Percentiles rank a stretch among this genome's conserved stretches.
phyloP scores from a whole-genome alignment of 2,113 vertebrate genomes.

The Stegastes partitus region DNA sequence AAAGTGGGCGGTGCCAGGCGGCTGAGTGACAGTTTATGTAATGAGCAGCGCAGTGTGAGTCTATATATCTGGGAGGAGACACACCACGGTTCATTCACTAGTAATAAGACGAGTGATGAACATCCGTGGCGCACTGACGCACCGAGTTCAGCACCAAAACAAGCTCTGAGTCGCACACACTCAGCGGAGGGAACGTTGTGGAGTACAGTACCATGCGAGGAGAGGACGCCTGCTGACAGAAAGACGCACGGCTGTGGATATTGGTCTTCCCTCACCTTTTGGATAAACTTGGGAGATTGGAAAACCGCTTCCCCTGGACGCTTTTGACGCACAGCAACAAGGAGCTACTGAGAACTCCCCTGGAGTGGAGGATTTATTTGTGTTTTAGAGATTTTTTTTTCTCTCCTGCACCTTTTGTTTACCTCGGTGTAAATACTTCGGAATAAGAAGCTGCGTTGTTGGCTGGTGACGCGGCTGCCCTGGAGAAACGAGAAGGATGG shows the following conservation, averaged over 20 bases:
- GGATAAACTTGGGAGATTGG: constrained; percentile 83
- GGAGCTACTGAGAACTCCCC: constrained; percentile 67
- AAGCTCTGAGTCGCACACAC: constrained; percentile 62
- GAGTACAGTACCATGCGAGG: constrained; percentile 78
- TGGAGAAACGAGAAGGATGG: constrained; percentile 88
- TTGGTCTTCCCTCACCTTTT: constrained; percentile 73
- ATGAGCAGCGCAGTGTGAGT: constrained; percentile 87
- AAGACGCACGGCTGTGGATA: constrained; percentile 77
- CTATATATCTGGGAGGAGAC: constrained; percentile 88
- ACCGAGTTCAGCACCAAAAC: constrained; percentile 75
- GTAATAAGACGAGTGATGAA: constrained; percentile 75
- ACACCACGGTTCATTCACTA: constrained; percentile 81
- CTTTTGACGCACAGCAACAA: constrained; percentile 68
- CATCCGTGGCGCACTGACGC: constrained; percentile 75
- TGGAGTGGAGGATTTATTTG: constrained; percentile 82
- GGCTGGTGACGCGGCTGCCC: constrained; percentile 82
- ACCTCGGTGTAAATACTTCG: constrained; percentile 69
- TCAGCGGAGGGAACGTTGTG: constrained; percentile 72
- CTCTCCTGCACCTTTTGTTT: constrained; percentile 32
- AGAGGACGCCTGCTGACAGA: constrained; percentile 74
- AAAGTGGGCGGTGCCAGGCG: constrained; percentile 87
- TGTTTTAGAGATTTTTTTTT: constrained; percentile 27
- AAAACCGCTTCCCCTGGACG: constrained; percentile 66
- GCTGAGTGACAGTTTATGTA: constrained; percentile 92
- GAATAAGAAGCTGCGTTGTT: constrained; percentile 75